A percentile compares a stretch with the other conserved stretches of the same genome.
Evolutionary conservation across 92 coral and sea anemone species (phyloP).

Genomic region (Metridium senile): DNA sequence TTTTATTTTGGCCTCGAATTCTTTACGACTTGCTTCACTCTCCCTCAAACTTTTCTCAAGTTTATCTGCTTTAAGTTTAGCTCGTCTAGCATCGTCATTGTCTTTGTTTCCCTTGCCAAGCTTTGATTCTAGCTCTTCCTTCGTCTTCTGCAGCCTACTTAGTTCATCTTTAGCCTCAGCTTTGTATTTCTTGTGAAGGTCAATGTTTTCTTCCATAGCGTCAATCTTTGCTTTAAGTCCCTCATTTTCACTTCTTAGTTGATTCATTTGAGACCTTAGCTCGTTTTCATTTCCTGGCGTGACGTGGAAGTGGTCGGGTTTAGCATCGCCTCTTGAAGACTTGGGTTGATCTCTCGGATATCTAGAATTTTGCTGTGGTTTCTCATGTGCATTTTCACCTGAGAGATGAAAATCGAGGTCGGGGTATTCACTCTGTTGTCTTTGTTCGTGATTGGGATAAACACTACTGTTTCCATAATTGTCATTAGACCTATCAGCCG

Average conservation of each 20-base stretch:
- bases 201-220: slow-evolving; percentile 92
- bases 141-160: slow-evolving; percentile 70
- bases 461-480: too few species aligned
- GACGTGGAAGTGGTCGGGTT: slow-evolving; percentile 16
- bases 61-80: slow-evolving; percentile 23
- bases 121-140: slow-evolving; percentile 46
- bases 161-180: slow-evolving; percentile 84
- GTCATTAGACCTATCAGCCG: too few species aligned
- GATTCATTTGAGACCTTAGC: slow-evolving; percentile 52
- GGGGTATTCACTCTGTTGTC: background rate
- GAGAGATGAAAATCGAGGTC: background rate
- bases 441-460: background rate
- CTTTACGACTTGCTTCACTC: slow-evolving; percentile 32
- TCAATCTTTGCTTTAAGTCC: slow-evolving; percentile 85
- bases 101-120: background rate
- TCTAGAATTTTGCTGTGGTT: background rate
- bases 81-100: slow-evolving; percentile 11
- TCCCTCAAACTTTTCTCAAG: slow-evolving; percentile 18
- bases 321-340: background rate
- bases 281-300: slow-evolving; percentile 56
- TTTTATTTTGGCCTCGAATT: slow-evolving; percentile 34
- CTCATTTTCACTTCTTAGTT: slow-evolving; percentile 76
- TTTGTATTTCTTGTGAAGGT: slow-evolving; percentile 83
- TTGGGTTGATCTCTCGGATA: background rate
- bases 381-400: background rate